Percentiles rank a stretch among this genome's conserved stretches.
These are phyloP conservation scores for Encarsia formosa DNA, from an alignment of 2,888 invertebrate species.

Conservation along the genomic window DNA sequence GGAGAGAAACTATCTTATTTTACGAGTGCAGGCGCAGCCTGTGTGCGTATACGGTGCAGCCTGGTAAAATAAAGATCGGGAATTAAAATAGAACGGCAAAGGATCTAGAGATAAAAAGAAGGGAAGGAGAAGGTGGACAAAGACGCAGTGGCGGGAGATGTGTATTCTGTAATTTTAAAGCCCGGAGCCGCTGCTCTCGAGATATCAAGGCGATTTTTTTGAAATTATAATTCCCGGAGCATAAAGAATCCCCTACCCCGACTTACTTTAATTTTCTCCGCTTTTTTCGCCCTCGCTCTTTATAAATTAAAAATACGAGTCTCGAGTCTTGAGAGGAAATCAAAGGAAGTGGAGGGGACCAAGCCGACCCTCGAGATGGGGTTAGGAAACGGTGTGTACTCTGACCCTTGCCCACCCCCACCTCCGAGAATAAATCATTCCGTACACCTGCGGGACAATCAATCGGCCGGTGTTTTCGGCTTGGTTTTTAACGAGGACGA, in stretches of 20 bases:
- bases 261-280: conserved; percentile 24
- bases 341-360: conserved; percentile 1
- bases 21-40: conserved; percentile 17
- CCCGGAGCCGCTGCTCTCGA: conserved; percentile 22
- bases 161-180: conserved; percentile 25
- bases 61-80: conserved; percentile 20
- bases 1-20: conserved; percentile 29
- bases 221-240: conserved; percentile 24
- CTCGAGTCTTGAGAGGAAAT: conserved; percentile 14
- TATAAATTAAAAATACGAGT: conserved; percentile 25
- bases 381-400: too few relatives aligned
- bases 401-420: too few relatives aligned
- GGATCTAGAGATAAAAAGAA: conserved; percentile 1
- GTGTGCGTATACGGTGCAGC: conserved; percentile 8
- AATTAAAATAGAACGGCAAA: conserved; percentile 22
- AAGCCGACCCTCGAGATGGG: too few relatives aligned
- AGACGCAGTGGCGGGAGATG: conserved; percentile 1
- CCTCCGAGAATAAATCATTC: too few relatives aligned
- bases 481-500: too few relatives aligned
- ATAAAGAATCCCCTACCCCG: conserved; percentile 24
- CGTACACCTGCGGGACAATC: too few relatives aligned
- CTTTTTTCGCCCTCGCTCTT: conserved; percentile 7
- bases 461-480: too few relatives aligned
- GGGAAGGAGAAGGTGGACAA: conserved; percentile 3
- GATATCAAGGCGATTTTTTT: conserved; percentile 25